Evolutionary conservation across 2,113 vertebrate species (phyloP).

Genomic region (Mirza zaza): DNA sequence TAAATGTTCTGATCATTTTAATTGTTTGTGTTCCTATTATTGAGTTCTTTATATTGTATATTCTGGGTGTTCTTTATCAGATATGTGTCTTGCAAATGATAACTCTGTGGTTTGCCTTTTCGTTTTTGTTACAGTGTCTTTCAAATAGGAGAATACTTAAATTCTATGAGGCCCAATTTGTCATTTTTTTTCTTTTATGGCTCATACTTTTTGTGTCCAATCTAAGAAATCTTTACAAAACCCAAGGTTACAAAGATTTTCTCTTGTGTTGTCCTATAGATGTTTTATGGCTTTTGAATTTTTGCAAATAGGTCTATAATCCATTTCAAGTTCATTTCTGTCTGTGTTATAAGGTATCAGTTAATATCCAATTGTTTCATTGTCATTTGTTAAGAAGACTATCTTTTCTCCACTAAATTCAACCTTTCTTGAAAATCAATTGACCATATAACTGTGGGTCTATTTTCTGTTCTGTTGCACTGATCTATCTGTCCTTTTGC

Average conservation of each 20-base stretch:
- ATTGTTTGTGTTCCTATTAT: neutral
- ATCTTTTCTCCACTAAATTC: neutral
- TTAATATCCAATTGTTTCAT: neutral
- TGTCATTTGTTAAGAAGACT: neutral
- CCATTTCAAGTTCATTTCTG: neutral
- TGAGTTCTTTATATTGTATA: neutral
- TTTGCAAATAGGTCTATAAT: neutral
- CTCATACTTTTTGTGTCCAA: neutral
- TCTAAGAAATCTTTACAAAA: neutral
- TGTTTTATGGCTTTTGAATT: neutral
- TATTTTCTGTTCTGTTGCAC: neutral
- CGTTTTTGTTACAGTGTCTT: neutral
- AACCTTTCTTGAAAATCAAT: constrained; percentile 35
- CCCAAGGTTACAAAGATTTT: neutral
- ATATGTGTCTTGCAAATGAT: neutral
- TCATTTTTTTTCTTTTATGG: neutral
- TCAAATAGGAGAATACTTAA: neutral
- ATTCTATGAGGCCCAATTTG: neutral
- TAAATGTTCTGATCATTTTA: neutral
- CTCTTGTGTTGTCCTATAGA: neutral
- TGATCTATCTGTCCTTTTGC: neutral
- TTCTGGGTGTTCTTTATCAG: neutral
- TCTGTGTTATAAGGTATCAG: neutral
- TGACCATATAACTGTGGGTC: neutral
- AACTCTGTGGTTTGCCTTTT: neutral